Evolutionary conservation across 2,888 invertebrate species (phyloP), one percentile per base, ranked within the genome.

Genomic region (Drosophila testacea): DNA sequence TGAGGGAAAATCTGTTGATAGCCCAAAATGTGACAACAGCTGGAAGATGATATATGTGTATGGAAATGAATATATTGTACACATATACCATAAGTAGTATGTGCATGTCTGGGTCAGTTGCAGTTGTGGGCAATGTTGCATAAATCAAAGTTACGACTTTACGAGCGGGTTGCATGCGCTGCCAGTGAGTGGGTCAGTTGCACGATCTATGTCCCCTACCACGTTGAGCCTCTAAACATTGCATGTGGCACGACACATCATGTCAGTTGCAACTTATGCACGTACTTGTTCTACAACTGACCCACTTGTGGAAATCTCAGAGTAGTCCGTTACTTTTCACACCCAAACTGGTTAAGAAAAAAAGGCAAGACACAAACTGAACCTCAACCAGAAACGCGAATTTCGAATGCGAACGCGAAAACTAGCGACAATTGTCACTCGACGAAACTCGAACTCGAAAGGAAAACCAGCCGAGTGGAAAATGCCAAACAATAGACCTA

Each of bases 241-340:
- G 84, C 84, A 84, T 84, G 84, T 54, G 59, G 70, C 84, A 84
- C 87, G 83, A 76, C 64, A 79, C 6, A 6, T 2, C 7, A 7
- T 7, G 7, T 9, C 32, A 32, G 32, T 32, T 32, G 32, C 32
- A 6, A 6, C 7, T 32, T 6, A 54, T 11, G 22, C 34, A 27
- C 27, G 13, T 11, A 13, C 39, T 36, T 27, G 22, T 10, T 13
- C 30, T 7, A 22, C 36, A 46, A 41, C 65, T 86, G 84, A 84
- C 87, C 84, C 82, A 84, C 81, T 84, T 81, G 83, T 69, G 28
- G 30, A 57, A 68, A 70, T 81, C 81, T 78, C 55, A 52, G 55
- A 13, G 52, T 66, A 30, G 46, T 57, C 84, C 84, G 84, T 84
- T 84, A 84, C 66, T 80, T 86, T 84, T 86, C 77, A 79, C 84